Conservation (phyloP, 1,140 invertebrate genomes). For the Lycorma delicatula region DNA sequence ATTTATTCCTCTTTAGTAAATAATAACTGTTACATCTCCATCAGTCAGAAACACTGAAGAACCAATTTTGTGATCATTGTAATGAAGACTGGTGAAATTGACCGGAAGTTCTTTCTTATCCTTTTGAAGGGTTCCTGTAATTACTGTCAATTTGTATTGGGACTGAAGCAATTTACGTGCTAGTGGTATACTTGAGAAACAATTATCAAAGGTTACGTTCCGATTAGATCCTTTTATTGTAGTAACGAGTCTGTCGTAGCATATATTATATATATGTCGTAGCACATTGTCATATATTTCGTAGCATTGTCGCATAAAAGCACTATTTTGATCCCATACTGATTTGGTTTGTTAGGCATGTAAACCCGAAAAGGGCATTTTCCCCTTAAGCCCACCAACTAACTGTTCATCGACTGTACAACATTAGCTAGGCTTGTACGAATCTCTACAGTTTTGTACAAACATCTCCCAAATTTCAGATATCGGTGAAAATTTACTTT, state of each 20-base stretch:
- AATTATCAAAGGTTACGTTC: slow-evolving; percentile 38
- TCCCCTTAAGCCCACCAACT: too few relatives aligned
- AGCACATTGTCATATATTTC: too few relatives aligned
- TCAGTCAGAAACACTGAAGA: slow-evolving; percentile 26
- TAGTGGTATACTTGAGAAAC: slow-evolving; percentile 35
- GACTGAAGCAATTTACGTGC: slow-evolving; percentile 27
- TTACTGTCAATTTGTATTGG: slow-evolving; percentile 15
- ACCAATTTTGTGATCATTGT: slow-evolving; percentile 13
- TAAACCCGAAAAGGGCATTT: too few relatives aligned
- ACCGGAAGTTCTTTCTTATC: slow-evolving; percentile 18
- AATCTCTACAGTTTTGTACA: too few relatives aligned
- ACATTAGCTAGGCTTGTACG: too few relatives aligned
- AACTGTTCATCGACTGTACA: too few relatives aligned
- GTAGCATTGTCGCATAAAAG: too few relatives aligned
- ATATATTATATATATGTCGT: too few relatives aligned
- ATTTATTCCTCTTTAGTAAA: slow-evolving; percentile 26
- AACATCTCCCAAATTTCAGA: too few relatives aligned
- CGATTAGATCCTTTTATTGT: slow-evolving; percentile 24
- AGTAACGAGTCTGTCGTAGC: slow-evolving; percentile 5
- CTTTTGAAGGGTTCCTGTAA: slow-evolving; percentile 17
- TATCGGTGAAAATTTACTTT: too few relatives aligned
- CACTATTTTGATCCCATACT: too few relatives aligned
- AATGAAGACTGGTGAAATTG: slow-evolving; percentile 18
- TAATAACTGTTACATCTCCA: slow-evolving; percentile 18
- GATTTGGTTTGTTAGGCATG: too few relatives aligned